Base-by-base conservation (phyloP, 2,797 vertebrate genomes). In the Percopsis omiscomaycus region DNA sequence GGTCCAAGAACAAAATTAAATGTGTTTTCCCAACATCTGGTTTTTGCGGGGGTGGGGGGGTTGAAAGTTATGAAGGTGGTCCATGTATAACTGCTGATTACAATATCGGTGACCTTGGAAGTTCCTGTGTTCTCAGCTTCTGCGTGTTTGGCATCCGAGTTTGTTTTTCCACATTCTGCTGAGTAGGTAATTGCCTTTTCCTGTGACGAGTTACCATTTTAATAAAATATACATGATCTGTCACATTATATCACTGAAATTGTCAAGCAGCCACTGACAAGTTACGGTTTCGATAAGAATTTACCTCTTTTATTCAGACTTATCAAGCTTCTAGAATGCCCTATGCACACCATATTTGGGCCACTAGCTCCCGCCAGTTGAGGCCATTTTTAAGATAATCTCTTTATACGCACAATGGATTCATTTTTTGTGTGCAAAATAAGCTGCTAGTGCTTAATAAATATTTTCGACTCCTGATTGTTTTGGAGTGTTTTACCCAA, bases 41-140 rank as follows among this genome's bases (percentile, higher is more conserved):
- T 73, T 42, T 69, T 27, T 60, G 48, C 53, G 6, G 32, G 2
- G 32, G 32, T 0, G 32, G 44, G 51, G 46, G 45, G 22, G 49
- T 12, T 55, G 13, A 55, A 29, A 67, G 11, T 46, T 67, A n/a
- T 55, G 28, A 77, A 74, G 68, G 67, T 54, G 51, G 0, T 10
- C 48, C 22, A 64, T 22, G 73, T 66, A 79, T 84, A 74, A 73
- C 76, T 85, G 61, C 56, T 69, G 67, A 73, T 77, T 76, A 56
- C 57, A 75, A 54, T 73, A 85, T 66, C 59, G 60, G 68, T 70
- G 59, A 51, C 65, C 60, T 62, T 75, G 65, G 59, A 68, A 46
- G 16, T 16, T 55, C 9, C 8, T 0, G 37, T 71, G 69, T 58
- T 74, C 61, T 78, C 81, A 79, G 78, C 76, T 71, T 27, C 27